Conservation (phyloP, 2,888 invertebrate species). For the Myathropa florea region DNA sequence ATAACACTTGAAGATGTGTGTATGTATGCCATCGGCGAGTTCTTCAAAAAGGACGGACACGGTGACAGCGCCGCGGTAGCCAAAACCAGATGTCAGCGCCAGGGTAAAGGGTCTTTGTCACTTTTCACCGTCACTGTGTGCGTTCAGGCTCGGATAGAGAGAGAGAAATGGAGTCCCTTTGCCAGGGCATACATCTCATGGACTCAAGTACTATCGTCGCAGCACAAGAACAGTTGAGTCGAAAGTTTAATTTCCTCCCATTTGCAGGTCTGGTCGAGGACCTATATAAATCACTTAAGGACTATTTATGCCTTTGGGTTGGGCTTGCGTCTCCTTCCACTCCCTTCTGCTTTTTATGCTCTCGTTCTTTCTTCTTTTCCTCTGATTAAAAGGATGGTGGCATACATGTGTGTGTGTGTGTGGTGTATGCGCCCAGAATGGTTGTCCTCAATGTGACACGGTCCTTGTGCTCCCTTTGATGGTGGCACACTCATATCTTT, state of each 20-base stretch:
- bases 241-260: constrained; percentile 61
- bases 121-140: constrained; percentile 30
- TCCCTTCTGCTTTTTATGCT: neutral
- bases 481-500: constrained; percentile 27
- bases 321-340: neutral
- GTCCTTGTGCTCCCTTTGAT: constrained; percentile 24
- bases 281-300: constrained; percentile 67
- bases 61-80: neutral
- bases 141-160: neutral
- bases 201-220: constrained; percentile 31
- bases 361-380: neutral
- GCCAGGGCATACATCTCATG: constrained; percentile 5
- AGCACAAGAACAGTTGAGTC: constrained; percentile 18
- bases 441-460: constrained; percentile 22
- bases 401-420: neutral
- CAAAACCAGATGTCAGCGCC: constrained; percentile 38
- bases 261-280: constrained; percentile 44
- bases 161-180: neutral
- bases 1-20: constrained; percentile 35
- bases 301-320: constrained; percentile 56
- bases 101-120: constrained; percentile 33
- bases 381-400: constrained; percentile 54
- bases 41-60: constrained; percentile 1
- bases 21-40: neutral
- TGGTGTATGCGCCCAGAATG: neutral